phyloP scores from a whole-genome alignment of 2,888 invertebrate genomes.

The Sinopyrophorus schimmeli region DNA sequence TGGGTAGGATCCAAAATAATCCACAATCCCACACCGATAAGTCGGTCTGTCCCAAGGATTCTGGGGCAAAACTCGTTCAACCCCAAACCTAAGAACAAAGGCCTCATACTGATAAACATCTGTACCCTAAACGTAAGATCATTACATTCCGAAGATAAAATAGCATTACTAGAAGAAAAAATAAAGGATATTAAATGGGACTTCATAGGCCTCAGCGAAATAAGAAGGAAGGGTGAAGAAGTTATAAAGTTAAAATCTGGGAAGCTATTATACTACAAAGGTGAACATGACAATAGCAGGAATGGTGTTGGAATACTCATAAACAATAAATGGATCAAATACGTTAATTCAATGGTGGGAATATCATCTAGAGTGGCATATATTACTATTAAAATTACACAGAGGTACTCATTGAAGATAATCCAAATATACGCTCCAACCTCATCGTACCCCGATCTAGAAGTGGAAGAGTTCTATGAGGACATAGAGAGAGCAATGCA shows the following conservation, averaged over 20 bases:
- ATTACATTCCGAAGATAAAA: background rate
- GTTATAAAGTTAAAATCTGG: background rate
- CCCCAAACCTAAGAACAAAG: too few relatives aligned
- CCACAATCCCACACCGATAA: too few relatives aligned
- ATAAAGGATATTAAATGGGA: constrained; percentile 1
- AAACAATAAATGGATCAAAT: background rate
- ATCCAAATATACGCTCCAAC: background rate
- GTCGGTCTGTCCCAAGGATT: too few relatives aligned
- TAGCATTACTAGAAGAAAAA: background rate
- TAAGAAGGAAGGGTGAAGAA: constrained; percentile 1
- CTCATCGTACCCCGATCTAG: background rate
- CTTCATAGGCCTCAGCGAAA: background rate
- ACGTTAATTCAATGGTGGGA: background rate
- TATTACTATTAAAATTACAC: background rate
- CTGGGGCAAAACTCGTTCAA: too few relatives aligned
- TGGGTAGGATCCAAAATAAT: too few relatives aligned
- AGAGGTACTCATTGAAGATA: background rate
- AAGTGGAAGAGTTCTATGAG: background rate
- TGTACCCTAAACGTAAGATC: constrained; percentile 1
- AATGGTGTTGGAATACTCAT: background rate
- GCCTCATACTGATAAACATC: background rate
- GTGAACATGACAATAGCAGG: background rate
- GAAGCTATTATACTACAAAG: constrained; percentile 1
- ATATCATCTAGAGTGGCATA: background rate
- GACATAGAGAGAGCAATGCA: background rate